Conservation (phyloP, 2,113 vertebrate genomes). For the Nibea albiflora region DNA sequence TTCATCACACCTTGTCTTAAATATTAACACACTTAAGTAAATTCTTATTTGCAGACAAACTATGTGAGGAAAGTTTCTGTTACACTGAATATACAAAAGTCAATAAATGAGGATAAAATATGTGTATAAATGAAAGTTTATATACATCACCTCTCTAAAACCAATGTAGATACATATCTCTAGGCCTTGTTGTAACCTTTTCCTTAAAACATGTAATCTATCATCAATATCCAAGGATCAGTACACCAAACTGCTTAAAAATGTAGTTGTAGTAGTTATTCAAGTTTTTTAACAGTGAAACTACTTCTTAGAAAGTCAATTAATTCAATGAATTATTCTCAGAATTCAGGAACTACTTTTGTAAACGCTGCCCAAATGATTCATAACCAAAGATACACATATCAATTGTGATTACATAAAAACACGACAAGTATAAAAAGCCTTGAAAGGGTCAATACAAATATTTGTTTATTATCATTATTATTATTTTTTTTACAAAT, state of each 20-base stretch:
- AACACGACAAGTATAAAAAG: slow-evolving; percentile 20
- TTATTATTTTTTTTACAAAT: slow-evolving; percentile 71
- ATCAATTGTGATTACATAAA: neutral
- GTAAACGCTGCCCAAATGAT: neutral
- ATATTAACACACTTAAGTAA: no score
- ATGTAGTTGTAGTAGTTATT: neutral
- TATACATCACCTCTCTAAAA: neutral
- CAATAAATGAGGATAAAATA: neutral
- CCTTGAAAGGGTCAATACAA: slow-evolving; percentile 73
- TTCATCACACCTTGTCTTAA: neutral
- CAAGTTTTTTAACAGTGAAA: neutral
- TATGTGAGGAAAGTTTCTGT: no score
- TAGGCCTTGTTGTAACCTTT: neutral
- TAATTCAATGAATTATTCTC: neutral
- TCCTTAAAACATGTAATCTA: neutral
- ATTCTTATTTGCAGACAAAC: no score
- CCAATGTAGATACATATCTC: neutral
- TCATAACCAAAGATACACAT: neutral
- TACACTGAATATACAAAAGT: no score
- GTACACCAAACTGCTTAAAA: neutral
- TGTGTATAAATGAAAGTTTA: no score
- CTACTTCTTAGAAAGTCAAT: neutral
- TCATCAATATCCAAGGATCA: neutral
- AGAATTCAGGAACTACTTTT: neutral
- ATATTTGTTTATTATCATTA: slow-evolving; percentile 74